Conservation (phyloP, 2,888 invertebrate species). For the Volucella bombylans region DNA sequence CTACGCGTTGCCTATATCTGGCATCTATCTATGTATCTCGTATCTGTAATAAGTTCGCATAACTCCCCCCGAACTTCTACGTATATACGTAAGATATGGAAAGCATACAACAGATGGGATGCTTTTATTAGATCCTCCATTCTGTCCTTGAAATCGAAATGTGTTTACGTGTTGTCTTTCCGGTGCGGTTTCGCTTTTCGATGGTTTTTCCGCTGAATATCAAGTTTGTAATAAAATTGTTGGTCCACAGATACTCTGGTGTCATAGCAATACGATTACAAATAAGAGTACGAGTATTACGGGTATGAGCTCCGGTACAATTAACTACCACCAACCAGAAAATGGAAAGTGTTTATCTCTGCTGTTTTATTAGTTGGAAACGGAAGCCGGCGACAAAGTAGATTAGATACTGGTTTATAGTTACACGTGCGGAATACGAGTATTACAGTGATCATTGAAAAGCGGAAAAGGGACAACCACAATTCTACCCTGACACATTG, state of each 20-base stretch:
- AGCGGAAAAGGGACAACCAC: neutral
- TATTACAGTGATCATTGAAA: constrained; percentile 4
- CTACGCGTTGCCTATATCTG: too few species aligned
- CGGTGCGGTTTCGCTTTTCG: too few species aligned
- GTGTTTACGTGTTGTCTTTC: too few species aligned
- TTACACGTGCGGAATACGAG: constrained; percentile 40
- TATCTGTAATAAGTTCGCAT: too few species aligned
- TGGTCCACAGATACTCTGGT: constrained; percentile 23
- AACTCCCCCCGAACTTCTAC: too few species aligned
- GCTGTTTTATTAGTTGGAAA: constrained; percentile 40
- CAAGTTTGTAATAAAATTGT: constrained; percentile 31
- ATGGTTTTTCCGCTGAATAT: constrained; percentile 18
- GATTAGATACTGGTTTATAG: neutral
- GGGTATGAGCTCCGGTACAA: too few species aligned
- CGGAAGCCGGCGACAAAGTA: neutral
- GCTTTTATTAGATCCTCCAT: too few species aligned
- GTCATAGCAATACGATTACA: neutral
- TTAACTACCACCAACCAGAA: too few species aligned
- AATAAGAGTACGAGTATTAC: too few species aligned
- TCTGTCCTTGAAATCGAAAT: too few species aligned
- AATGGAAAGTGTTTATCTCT: constrained; percentile 47
- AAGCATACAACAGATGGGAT: neutral
- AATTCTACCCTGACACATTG: too few species aligned
- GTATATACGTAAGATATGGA: neutral
- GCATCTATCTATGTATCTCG: too few species aligned